phyloP scores from a whole-genome alignment of 2,797 vertebrate genomes.

The Oryzias sinensis region DNA sequence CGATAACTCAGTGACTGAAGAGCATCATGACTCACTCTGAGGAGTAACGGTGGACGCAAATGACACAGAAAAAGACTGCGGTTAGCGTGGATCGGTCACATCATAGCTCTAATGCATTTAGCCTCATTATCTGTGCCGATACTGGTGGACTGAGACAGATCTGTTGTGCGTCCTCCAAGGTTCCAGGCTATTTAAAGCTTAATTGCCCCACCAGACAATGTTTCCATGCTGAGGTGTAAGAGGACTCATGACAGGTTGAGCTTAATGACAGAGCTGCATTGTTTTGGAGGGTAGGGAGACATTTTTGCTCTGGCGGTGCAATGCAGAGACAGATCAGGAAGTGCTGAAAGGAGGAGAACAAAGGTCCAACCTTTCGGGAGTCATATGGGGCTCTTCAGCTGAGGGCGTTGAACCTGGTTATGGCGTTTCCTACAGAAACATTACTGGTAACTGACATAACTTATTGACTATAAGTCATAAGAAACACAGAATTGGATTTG shows the following conservation, averaged over 20 bases:
- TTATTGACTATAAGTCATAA: too few relatives aligned
- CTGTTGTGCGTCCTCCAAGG: not conserved
- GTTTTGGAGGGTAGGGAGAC: not conserved
- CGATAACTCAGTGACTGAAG: conserved; percentile 1
- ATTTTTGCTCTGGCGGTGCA: not conserved
- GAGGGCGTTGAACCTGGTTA: not conserved
- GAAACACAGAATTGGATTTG: too few relatives aligned
- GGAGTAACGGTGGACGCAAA: conserved; percentile 12
- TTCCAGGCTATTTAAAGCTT: conserved; percentile 6
- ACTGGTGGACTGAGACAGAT: not conserved
- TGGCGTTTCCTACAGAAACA: not conserved
- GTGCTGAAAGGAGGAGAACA: not conserved
- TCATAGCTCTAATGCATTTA: conserved; percentile 8
- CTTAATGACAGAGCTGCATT: not conserved
- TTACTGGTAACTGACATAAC: too few relatives aligned
- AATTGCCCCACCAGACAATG: not conserved
- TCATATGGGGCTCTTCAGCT: not conserved
- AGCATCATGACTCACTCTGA: conserved; percentile 2
- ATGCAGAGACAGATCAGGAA: conserved; percentile 1
- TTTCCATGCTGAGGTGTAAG: conserved; percentile 10
- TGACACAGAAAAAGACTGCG: not conserved
- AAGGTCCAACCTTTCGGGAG: not conserved
- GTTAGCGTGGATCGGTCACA: conserved; percentile 8
- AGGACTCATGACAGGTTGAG: not conserved
- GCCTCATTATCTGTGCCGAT: not conserved